Conservation (phyloP, 2,113 vertebrate genomes). For the Morone saxatilis region DNA sequence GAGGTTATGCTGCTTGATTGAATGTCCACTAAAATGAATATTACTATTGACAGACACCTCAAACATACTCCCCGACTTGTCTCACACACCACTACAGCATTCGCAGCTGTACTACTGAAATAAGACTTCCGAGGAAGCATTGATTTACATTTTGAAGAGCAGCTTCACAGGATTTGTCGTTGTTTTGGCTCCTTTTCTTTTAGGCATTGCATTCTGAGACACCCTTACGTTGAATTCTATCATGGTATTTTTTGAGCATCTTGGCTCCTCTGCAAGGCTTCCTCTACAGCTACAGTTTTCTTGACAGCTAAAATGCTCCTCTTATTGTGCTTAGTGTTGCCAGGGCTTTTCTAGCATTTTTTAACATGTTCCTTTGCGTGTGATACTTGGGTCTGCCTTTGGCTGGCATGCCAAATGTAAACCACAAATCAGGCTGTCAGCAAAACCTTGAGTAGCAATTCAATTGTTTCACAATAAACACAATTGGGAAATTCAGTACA, state of each 20-base stretch:
- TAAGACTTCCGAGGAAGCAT: constrained; percentile 61
- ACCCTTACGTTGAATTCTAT: constrained; percentile 61
- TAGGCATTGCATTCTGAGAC: constrained; percentile 59
- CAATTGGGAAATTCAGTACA: constrained; percentile 34
- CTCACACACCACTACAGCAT: constrained; percentile 43
- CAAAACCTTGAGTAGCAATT: constrained; percentile 36
- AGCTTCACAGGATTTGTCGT: constrained; percentile 68
- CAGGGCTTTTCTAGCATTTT: constrained; percentile 50
- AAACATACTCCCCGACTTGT: constrained; percentile 41
- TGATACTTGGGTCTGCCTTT: constrained; percentile 56
- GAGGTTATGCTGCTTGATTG: constrained; percentile 38
- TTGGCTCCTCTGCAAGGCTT: constrained; percentile 66
- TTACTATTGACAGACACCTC: constrained; percentile 53
- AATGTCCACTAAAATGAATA: constrained; percentile 63
- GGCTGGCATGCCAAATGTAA: constrained; percentile 56
- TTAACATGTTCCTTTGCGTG: constrained; percentile 50
- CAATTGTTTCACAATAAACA: constrained; percentile 45
- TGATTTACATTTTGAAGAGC: constrained; percentile 76
- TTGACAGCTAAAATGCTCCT: constrained; percentile 62
- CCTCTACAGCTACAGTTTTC: constrained; percentile 56
- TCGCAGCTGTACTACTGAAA: constrained; percentile 67
- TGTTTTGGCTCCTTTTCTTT: constrained; percentile 69
- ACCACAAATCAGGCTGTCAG: constrained; percentile 50
- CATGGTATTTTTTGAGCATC: constrained; percentile 54
- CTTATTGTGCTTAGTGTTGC: constrained; percentile 56